Base-by-base conservation (phyloP, 2,797 vertebrate species). In the Prunella strophiata region DNA sequence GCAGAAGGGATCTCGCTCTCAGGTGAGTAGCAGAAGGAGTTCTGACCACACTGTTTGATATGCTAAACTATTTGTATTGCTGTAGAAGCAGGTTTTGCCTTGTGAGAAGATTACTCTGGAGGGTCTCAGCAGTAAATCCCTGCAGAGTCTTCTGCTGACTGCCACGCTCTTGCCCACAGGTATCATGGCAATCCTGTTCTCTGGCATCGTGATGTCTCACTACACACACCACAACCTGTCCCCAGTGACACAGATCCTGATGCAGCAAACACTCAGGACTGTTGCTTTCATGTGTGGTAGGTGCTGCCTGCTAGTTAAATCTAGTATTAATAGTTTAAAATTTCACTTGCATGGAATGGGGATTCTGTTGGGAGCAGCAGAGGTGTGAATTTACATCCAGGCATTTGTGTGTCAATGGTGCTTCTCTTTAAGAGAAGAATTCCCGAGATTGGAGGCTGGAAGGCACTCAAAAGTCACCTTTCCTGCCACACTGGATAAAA, bases 181-280 rank as follows among this genome's bases (percentile, higher is more conserved):
- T 92, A 99, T 99, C 96, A 99, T 99, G 99, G 99, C 99, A 61
- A 99, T 99, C 97, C 98, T 99, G 93, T 99, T 99, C 97, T 99
- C 99, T 1, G 99, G 99, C 65, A 99, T 99, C 0, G 99, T 99
- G 87, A 99, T 99, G 99, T 99, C 99, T 29, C 99, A 99, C 97
- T 99, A 99, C 95, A 99, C 99, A 3, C 99, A 99, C 97, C 99
- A 99, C 91, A 99, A 99, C 97, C 98, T 99, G 96, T 99, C 99
- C 51, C 99, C 99, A 0, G 99, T 99, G 91, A 99, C 99, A 26
- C 99, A 99, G 98, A 99, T 99, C 95, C 98, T 99, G 80, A 99
- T 99, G 99, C 99, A 99, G 98, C 99, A 99, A 95, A 99, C 99
- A 1, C 97, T 99, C 63, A 98, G 99, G 74, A 98, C 99, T 1